These are phyloP conservation scores for Schizopygopsis malacanthus DNA, from an alignment of 2,797 vertebrate genomes.

Conservation along the genomic window DNA sequence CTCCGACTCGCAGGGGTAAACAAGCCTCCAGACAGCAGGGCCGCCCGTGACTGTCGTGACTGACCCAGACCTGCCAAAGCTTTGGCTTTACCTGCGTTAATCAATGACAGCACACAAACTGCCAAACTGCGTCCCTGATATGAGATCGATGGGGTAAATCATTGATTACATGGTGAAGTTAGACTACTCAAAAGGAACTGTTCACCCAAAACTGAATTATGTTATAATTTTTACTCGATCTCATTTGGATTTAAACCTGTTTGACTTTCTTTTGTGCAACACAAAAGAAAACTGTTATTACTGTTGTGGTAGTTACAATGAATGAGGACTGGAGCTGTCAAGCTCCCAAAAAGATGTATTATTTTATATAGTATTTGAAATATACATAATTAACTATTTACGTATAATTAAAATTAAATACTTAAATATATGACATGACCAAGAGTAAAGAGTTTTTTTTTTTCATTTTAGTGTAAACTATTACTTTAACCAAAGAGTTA, in stretches of 20 bases:
- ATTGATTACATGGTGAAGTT: neutral
- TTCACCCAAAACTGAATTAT: neutral
- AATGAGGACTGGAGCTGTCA: neutral
- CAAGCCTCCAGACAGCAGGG: conserved; percentile 36
- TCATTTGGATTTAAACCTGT: neutral
- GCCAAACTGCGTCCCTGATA: neutral
- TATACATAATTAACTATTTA: neutral
- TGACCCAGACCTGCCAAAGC: conserved; percentile 19
- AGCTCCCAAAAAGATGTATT: neutral
- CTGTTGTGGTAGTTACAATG: neutral
- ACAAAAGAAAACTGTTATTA: neutral
- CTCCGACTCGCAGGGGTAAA: conserved; percentile 50
- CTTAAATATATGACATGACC: neutral
- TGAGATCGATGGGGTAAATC: neutral
- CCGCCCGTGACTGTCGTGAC: neutral
- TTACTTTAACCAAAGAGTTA: neutral
- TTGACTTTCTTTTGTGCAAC: neutral
- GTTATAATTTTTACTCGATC: neutral
- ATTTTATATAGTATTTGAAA: neutral
- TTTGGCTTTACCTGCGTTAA: neutral
- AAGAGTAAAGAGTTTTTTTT: neutral
- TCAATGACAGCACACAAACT: conserved; percentile 26
- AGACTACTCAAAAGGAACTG: neutral
- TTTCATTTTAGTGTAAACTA: neutral
- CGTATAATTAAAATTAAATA: too few species aligned